Percentiles rank a stretch among this genome's conserved stretches.
phyloP scores from a whole-genome alignment of 2,113 vertebrate genomes.

The Pachypanchax playfairii region DNA sequence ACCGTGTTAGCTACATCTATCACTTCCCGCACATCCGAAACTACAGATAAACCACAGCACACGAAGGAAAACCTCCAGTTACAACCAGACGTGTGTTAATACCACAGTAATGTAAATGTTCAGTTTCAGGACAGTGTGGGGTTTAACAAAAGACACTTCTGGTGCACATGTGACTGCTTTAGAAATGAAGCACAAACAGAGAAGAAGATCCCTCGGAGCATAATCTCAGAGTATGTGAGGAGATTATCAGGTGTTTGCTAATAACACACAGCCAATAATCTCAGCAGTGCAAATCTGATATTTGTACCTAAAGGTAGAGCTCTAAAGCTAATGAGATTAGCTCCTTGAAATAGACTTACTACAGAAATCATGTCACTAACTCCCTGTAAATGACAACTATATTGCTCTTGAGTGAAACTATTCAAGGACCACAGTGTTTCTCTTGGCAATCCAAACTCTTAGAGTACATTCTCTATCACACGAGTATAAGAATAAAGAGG shows the following conservation, averaged over 20 bases:
- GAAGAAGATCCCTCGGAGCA: slow-evolving; percentile 24
- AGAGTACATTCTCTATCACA: slow-evolving; percentile 75
- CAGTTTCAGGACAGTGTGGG: slow-evolving; percentile 29
- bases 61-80: slow-evolving; percentile 54
- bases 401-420: slow-evolving; percentile 76
- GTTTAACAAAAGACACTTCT: slow-evolving; percentile 45
- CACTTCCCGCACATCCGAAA: slow-evolving; percentile 51
- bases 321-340: slow-evolving; percentile 53
- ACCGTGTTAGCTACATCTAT: slow-evolving; percentile 62
- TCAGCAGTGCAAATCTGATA: slow-evolving; percentile 55
- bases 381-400: slow-evolving; percentile 50
- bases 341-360: slow-evolving; percentile 44
- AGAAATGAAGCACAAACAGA: slow-evolving; percentile 19
- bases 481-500: slow-evolving; percentile 72
- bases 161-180: slow-evolving; percentile 19
- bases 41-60: slow-evolving; percentile 32
- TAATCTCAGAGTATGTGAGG: slow-evolving; percentile 52
- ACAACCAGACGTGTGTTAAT: slow-evolving; percentile 62
- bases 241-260: slow-evolving; percentile 47
- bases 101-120: slow-evolving; percentile 30
- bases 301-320: slow-evolving; percentile 54
- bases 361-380: slow-evolving; percentile 50
- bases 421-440: slow-evolving; percentile 76
- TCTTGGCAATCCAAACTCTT: slow-evolving; percentile 62
- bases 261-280: slow-evolving; percentile 54